These are phyloP conservation scores for Acromyrmex heyeri DNA, from an alignment of 1,140 invertebrate genomes.

Conservation along the genomic window DNA sequence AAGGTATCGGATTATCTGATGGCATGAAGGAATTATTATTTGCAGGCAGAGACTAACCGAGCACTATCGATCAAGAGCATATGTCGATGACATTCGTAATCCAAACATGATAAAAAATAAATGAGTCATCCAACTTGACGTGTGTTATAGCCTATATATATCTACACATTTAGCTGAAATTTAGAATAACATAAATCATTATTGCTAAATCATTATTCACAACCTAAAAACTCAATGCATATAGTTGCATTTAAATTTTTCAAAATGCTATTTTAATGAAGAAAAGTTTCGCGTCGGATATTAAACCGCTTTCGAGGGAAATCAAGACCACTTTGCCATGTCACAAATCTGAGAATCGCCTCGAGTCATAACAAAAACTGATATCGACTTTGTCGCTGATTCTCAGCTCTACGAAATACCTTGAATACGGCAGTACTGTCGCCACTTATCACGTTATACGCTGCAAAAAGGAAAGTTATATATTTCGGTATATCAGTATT, in stretches of 20 bases:
- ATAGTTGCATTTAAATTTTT: not conserved
- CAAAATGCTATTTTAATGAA: not conserved
- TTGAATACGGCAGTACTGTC: not conserved
- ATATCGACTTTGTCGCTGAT: constrained; percentile 39
- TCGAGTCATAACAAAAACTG: constrained; percentile 43
- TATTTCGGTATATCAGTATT: constrained; percentile 13
- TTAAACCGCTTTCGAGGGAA: constrained; percentile 18
- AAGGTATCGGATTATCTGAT: not conserved
- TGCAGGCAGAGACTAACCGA: not conserved
- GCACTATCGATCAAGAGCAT: not conserved
- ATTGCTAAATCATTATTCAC: not conserved
- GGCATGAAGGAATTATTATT: constrained; percentile 5
- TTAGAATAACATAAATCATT: not conserved
- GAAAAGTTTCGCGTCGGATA: constrained; percentile 43
- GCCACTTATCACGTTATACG: not conserved
- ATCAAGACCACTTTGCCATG: not conserved
- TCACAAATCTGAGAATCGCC: constrained; percentile 37
- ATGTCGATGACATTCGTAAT: constrained; percentile 19
- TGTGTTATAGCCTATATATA: not conserved
- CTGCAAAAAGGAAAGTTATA: not conserved
- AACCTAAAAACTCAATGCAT: not conserved
- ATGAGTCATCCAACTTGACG: constrained; percentile 1
- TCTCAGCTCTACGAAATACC: not conserved
- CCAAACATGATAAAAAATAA: not conserved
- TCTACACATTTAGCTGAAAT: not conserved